Evolutionary conservation across 2,113 vertebrate species (phyloP).

Genomic region (Xerus inauris): DNA sequence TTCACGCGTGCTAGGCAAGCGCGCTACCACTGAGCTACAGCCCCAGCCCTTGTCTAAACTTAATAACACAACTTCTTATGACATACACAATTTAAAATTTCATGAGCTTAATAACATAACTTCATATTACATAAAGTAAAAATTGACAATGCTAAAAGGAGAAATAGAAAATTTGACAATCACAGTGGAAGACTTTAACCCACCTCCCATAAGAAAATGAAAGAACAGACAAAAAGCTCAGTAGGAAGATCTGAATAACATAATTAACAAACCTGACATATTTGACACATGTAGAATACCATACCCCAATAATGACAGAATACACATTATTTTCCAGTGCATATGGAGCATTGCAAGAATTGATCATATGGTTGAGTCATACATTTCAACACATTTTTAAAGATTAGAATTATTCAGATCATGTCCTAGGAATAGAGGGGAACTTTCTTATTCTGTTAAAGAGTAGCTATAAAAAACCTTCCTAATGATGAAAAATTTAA

Average conservation of each 20-base stretch:
- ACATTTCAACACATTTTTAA: conserved; percentile 54
- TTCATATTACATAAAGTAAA: not conserved
- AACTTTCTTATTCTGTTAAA: conserved; percentile 52
- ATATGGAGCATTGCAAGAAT: not conserved
- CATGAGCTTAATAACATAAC: not conserved
- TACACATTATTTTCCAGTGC: not conserved
- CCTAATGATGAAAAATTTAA: conserved; percentile 16
- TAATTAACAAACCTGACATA: not conserved
- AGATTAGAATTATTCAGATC: conserved; percentile 61
- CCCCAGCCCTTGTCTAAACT: not conserved
- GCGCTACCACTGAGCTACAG: no score
- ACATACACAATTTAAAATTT: not conserved
- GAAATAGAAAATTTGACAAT: not conserved
- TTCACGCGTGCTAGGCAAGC: no score
- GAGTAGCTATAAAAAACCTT: conserved; percentile 9
- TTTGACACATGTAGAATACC: not conserved
- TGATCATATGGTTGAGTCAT: conserved; percentile 38
- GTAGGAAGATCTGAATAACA: not conserved
- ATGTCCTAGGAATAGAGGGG: conserved; percentile 31
- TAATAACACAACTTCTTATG: not conserved
- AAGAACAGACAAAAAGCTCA: not conserved
- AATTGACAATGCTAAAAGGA: not conserved
- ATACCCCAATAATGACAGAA: not conserved
- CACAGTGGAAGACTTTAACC: not conserved
- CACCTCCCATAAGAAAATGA: not conserved